Percentiles rank a stretch among this genome's conserved stretches.
Conservation (phyloP, 1,140 invertebrate genomes). For the Nebria ingens region DNA sequence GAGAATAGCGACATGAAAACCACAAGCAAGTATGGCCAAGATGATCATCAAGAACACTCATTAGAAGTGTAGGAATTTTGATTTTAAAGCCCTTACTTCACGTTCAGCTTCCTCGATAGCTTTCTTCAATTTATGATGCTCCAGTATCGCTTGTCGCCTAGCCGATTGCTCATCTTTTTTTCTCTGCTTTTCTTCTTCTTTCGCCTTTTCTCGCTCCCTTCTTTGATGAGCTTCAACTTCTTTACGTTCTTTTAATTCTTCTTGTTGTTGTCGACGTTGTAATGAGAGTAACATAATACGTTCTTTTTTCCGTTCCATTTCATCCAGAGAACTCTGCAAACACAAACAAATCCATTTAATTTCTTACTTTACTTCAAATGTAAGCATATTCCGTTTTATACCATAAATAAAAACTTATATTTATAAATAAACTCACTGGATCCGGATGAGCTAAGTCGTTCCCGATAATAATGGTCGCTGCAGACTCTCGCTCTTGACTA, state of each 20-base stretch:
- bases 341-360: slow-evolving; percentile 13
- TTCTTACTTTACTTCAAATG: neutral
- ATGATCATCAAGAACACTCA: neutral
- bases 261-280: slow-evolving; percentile 78
- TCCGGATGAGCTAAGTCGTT: slow-evolving; percentile 53
- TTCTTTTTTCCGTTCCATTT: slow-evolving; percentile 86
- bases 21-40: slow-evolving; percentile 5
- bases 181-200: slow-evolving; percentile 71
- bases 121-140: slow-evolving; percentile 92
- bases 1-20: slow-evolving; percentile 20
- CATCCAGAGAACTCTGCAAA: slow-evolving; percentile 63
- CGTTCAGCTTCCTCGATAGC: slow-evolving; percentile 83
- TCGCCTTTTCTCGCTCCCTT: slow-evolving; percentile 66
- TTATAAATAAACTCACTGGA: slow-evolving; percentile 43
- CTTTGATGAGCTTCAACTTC: slow-evolving; percentile 74
- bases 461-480: slow-evolving; percentile 56
- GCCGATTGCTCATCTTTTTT: slow-evolving; percentile 88
- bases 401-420: slow-evolving; percentile 14
- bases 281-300: slow-evolving; percentile 76
- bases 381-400: slow-evolving; percentile 11
- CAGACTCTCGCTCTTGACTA: slow-evolving; percentile 35
- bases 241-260: slow-evolving; percentile 72
- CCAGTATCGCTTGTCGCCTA: slow-evolving; percentile 76
- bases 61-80: neutral
- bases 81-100: slow-evolving; percentile 47